These are phyloP conservation scores for Argentina silus DNA, from an alignment of 2,797 vertebrate species.

Conservation along the genomic window DNA sequence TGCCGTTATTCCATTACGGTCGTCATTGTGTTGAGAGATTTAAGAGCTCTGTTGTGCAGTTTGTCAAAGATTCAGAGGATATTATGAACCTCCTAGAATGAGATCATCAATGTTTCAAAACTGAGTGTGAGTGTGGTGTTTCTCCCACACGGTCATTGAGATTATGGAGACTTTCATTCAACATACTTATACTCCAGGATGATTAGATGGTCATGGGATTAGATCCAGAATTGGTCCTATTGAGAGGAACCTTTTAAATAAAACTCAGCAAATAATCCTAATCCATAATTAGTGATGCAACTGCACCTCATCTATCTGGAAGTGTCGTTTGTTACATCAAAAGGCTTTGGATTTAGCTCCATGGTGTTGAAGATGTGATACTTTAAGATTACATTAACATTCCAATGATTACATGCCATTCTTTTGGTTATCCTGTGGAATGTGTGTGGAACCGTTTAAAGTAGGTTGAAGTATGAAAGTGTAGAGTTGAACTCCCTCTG, in stretches of 20 bases:
- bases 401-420: background rate
- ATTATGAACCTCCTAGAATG: constrained; percentile 15
- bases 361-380: too few relatives aligned
- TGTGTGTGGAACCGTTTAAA: background rate
- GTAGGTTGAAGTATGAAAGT: background rate
- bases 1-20: constrained; percentile 38
- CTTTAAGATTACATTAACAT: too few relatives aligned
- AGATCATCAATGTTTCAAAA: background rate
- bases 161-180: background rate
- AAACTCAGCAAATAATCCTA: constrained; percentile 6
- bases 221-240: constrained; percentile 11
- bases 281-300: background rate
- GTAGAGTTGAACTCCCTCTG: constrained; percentile 4
- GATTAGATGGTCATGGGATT: constrained; percentile 26
- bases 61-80: constrained; percentile 9
- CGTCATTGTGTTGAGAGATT: constrained; percentile 21
- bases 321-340: too few relatives aligned
- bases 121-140: constrained; percentile 8
- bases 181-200: background rate
- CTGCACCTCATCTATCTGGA: too few relatives aligned
- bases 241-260: constrained; percentile 22
- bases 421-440: background rate
- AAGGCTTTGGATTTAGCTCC: too few relatives aligned
- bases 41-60: constrained; percentile 8
- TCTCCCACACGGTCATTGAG: background rate